These are phyloP conservation scores for Crotophaga sulcirostris DNA, from an alignment of 2,113 vertebrate genomes.

Conservation along the genomic window DNA sequence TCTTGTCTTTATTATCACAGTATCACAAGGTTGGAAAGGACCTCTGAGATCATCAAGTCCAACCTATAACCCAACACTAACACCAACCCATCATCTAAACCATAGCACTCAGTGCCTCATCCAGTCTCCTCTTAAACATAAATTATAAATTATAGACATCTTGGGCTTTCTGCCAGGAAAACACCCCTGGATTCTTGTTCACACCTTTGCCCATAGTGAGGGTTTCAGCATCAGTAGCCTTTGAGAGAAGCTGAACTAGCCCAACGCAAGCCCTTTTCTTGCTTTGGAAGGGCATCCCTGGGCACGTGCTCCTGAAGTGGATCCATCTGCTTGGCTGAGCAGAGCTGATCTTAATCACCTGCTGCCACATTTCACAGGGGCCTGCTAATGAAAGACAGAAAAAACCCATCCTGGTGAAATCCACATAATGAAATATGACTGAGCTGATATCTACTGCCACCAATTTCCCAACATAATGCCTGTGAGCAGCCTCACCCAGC, in stretches of 20 bases:
- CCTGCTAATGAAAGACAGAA: background rate
- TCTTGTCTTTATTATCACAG: background rate
- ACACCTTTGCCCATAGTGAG: background rate
- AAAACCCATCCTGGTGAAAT: background rate
- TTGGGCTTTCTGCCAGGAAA: no score
- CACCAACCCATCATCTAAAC: no score
- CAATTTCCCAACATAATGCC: background rate
- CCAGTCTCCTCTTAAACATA: no score
- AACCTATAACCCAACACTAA: no score
- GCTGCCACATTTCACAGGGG: background rate
- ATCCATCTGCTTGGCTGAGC: background rate
- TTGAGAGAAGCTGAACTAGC: background rate
- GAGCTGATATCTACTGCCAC: background rate
- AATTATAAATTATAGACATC: no score
- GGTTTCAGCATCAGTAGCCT: background rate
- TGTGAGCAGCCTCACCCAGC: background rate
- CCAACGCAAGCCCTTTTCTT: background rate
- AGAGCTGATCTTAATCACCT: background rate
- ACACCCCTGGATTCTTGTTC: no score
- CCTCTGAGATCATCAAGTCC: no score
- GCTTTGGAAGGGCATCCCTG: background rate
- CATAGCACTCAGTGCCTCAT: no score
- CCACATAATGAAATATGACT: background rate
- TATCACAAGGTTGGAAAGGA: no score
- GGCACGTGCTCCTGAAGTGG: rapidly evolving